Evolutionary conservation across 2,113 vertebrate genomes (phyloP).

Genomic region (Odobenus rosmarus): DNA sequence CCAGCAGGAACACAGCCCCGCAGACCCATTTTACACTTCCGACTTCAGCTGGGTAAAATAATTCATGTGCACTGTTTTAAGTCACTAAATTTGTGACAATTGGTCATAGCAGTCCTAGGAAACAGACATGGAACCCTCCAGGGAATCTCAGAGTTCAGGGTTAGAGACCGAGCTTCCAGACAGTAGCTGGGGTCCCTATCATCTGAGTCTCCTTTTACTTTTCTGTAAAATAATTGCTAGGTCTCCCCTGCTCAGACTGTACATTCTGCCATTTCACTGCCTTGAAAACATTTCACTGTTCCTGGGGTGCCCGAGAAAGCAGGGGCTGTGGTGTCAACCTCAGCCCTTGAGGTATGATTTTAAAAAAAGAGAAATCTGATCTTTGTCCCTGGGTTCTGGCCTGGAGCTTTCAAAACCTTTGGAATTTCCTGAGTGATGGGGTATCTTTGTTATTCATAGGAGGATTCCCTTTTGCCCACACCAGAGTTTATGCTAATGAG

Average conservation of each 20-base stretch:
- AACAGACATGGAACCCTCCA: background rate
- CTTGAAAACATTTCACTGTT: background rate
- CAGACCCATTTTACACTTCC: background rate
- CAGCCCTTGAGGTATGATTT: background rate
- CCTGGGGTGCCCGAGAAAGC: background rate
- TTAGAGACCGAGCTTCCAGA: background rate
- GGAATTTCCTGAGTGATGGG: background rate
- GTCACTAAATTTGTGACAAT: background rate
- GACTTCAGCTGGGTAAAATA: background rate
- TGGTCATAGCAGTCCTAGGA: background rate
- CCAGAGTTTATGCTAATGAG: background rate
- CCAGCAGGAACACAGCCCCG: background rate
- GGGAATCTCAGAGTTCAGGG: too few species aligned
- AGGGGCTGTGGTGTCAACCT: background rate
- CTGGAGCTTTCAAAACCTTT: background rate
- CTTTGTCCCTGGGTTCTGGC: background rate
- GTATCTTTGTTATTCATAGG: background rate
- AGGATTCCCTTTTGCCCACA: background rate
- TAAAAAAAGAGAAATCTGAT: background rate
- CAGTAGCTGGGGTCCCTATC: accelerated
- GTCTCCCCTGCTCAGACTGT: background rate
- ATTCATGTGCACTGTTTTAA: background rate
- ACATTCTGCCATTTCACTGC: background rate
- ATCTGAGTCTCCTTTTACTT: background rate
- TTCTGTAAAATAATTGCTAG: background rate